These are phyloP conservation scores for Scortum barcoo DNA, from an alignment of 2,113 vertebrate species.

Conservation along the genomic window DNA sequence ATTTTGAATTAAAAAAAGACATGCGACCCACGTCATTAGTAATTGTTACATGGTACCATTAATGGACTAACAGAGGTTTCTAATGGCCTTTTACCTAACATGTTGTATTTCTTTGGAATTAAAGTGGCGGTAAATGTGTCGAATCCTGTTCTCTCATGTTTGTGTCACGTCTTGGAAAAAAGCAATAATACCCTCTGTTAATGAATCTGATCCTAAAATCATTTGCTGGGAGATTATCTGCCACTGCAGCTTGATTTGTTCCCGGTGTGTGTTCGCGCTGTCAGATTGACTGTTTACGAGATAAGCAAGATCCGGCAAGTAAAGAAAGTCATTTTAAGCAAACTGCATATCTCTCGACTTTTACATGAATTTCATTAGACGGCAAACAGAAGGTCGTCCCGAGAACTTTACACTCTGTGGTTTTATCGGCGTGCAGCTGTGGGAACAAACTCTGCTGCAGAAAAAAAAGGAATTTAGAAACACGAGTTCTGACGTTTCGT, in stretches of 20 bases:
- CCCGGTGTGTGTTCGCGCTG: constrained; percentile 16
- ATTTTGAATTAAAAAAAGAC: constrained; percentile 8
- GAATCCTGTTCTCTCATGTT: constrained; percentile 9
- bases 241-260: constrained; percentile 39
- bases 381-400: constrained; percentile 44
- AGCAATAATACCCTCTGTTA: constrained; percentile 26
- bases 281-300: constrained; percentile 43
- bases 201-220: constrained; percentile 42
- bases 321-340: constrained; percentile 48
- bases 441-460: constrained; percentile 16
- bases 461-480: constrained; percentile 41
- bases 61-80: constrained; percentile 26
- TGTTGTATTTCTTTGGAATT: constrained; percentile 46
- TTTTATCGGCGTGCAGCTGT: constrained; percentile 34
- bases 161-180: constrained; percentile 24
- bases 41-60: constrained; percentile 11
- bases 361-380: constrained; percentile 41
- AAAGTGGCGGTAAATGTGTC: constrained; percentile 23
- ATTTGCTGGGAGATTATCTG: constrained; percentile 46
- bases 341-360: constrained; percentile 34
- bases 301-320: constrained; percentile 39
- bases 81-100: constrained; percentile 30
- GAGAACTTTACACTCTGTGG: constrained; percentile 35
- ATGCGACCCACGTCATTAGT: neutral
- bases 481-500: neutral